phyloP scores from a whole-genome alignment of 2,797 vertebrate species.

The Stomatorhinus walkeri region DNA sequence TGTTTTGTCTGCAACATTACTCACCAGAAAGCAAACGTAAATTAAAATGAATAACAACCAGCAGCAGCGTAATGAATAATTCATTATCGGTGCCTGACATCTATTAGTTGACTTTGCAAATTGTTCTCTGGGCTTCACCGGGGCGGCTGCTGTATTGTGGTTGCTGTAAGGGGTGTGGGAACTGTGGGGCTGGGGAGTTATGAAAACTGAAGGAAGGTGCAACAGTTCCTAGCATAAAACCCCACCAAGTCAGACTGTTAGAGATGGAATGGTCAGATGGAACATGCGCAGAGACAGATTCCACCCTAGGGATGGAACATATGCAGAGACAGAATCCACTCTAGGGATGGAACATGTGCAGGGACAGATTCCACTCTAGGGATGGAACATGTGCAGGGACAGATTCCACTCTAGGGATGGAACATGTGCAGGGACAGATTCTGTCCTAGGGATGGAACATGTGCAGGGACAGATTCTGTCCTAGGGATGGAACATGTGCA shows the following conservation, averaged over 20 bases:
- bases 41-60: not conserved
- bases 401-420: too few relatives aligned
- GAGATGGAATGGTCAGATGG: not conserved
- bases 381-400: too few relatives aligned
- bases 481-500: too few relatives aligned
- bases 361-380: too few relatives aligned
- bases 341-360: too few relatives aligned
- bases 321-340: rapidly evolving
- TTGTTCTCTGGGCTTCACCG: not conserved
- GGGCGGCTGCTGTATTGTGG: not conserved
- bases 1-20: not conserved
- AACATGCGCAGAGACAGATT: not conserved
- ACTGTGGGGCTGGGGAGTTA: not conserved
- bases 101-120: not conserved
- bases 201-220: not conserved
- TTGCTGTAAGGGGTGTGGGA: not conserved
- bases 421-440: too few relatives aligned
- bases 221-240: not conserved
- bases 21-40: not conserved
- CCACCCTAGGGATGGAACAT: too few relatives aligned
- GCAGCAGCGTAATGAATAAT: not conserved
- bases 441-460: too few relatives aligned
- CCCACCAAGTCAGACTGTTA: not conserved
- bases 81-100: not conserved
- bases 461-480: too few relatives aligned